phyloP scores from a whole-genome alignment of 2,888 invertebrate species.

The Cosmopolites sordidus region DNA sequence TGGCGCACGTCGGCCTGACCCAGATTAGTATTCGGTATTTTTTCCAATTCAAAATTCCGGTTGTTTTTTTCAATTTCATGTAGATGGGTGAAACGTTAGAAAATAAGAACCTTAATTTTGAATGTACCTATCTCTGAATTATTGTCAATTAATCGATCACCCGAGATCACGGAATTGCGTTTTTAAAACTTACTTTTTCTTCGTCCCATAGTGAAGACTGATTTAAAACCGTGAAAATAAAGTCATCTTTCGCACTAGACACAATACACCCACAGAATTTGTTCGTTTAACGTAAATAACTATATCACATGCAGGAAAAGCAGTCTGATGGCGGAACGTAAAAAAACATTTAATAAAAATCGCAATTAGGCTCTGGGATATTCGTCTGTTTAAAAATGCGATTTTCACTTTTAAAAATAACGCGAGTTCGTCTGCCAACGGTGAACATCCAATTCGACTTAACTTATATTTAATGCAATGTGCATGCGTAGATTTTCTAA shows the following conservation, averaged over 20 bases:
- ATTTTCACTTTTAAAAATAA: constrained; percentile 1
- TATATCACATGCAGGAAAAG: no score
- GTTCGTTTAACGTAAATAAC: no score
- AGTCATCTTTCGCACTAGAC: no score
- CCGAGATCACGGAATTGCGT: not conserved
- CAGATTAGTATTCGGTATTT: not conserved
- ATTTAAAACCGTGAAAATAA: no score
- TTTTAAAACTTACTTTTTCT: constrained; percentile 13
- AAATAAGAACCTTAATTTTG: no score
- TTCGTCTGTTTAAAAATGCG: not conserved
- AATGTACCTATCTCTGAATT: no score
- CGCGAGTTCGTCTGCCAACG: not conserved
- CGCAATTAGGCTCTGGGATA: no score
- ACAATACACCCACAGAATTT: no score
- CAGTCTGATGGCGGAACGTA: no score
- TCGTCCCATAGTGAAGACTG: constrained; percentile 6
- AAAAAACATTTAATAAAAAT: no score
- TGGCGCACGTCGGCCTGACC: not conserved
- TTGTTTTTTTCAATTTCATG: no score
- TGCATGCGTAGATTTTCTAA: constrained; percentile 1
- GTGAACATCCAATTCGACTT: not conserved
- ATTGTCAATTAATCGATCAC: not conserved
- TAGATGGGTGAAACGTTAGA: no score
- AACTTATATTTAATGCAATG: not conserved
- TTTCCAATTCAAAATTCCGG: not conserved